phyloP scores from a whole-genome alignment of 2,888 invertebrate genomes.

The Globia sparganii region DNA sequence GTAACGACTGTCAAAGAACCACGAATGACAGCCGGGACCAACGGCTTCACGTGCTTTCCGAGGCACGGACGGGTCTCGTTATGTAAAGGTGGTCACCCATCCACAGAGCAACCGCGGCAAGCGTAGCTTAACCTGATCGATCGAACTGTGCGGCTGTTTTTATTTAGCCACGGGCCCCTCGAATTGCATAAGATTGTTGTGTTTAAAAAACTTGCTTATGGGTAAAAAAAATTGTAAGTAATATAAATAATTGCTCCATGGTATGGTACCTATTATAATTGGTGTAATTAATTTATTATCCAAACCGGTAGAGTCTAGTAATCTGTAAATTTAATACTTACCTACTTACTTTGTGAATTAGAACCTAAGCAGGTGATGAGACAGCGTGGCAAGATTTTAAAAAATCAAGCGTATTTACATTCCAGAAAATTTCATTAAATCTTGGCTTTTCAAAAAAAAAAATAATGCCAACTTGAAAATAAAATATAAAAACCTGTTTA shows the following conservation, averaged over 20 bases:
- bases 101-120: no score
- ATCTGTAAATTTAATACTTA: background rate
- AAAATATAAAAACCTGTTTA: constrained; percentile 11
- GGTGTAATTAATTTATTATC: constrained; percentile 26
- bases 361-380: no score
- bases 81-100: no score
- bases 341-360: background rate
- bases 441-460: constrained; percentile 16
- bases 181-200: constrained; percentile 57
- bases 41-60: no score
- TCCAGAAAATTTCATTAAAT: constrained; percentile 25
- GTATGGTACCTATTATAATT: constrained; percentile 36
- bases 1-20: no score
- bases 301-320: constrained; percentile 11
- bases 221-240: constrained; percentile 33
- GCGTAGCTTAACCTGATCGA: no score
- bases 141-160: no score
- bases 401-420: background rate
- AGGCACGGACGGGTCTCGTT: no score
- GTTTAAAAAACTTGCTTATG: constrained; percentile 18
- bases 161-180: no score
- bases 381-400: background rate
- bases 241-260: constrained; percentile 34
- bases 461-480: background rate
- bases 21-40: no score